Conservation (phyloP, 2,797 vertebrate species). For the Enteromius thamalakanensis region DNA sequence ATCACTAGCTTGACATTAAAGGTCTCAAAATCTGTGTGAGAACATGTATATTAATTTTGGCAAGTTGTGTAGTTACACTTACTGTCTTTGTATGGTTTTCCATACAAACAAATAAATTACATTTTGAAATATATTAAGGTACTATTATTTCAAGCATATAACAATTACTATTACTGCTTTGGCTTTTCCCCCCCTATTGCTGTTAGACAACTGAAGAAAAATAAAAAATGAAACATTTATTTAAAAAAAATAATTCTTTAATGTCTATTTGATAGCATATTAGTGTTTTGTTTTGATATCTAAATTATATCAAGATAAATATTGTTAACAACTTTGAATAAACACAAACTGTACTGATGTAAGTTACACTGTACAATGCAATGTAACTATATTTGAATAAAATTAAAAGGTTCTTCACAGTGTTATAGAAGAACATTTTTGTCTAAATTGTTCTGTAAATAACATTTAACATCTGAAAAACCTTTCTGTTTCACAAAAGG, state of each 20-base stretch:
- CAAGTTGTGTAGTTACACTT: background rate
- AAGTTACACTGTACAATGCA: background rate
- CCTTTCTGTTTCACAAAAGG: too few relatives aligned
- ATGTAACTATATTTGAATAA: background rate
- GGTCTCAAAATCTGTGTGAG: background rate
- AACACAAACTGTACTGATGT: background rate
- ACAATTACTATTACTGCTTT: background rate
- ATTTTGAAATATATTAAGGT: too few relatives aligned
- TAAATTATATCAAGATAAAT: background rate
- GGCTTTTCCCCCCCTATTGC: background rate
- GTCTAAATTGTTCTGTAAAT: too few relatives aligned
- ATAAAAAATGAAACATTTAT: background rate
- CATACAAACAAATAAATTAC: too few relatives aligned
- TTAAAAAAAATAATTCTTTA: too few relatives aligned
- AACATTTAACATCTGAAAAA: too few relatives aligned
- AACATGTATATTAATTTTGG: background rate
- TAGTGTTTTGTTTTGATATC: background rate
- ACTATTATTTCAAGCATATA: too few relatives aligned
- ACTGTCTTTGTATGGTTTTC: background rate
- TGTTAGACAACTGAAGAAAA: too few relatives aligned
- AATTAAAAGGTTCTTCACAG: too few relatives aligned
- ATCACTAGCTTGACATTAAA: background rate
- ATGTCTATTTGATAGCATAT: background rate
- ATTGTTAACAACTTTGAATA: background rate
- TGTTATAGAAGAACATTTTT: too few relatives aligned